Base-by-base conservation (phyloP, 2,113 vertebrate genomes). In the Syrrhaptes paradoxus region DNA sequence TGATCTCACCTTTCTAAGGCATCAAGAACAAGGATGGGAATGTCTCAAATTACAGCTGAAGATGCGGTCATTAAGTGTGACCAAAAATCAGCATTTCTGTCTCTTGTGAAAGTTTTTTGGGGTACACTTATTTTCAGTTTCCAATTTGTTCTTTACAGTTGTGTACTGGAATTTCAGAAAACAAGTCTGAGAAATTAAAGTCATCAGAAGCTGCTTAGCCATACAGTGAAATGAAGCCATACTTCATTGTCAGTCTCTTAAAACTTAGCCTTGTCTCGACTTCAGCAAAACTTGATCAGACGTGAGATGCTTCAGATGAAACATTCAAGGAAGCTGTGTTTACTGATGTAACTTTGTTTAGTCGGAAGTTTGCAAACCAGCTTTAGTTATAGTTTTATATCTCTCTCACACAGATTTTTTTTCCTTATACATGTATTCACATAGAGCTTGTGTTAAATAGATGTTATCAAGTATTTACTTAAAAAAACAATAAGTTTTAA, bases 381-480 rank as follows among this genome's bases (percentile, higher is more conserved):
- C 54, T 91, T 94, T 87, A 61, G 58, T 85, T 92, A 16, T 8
- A 78, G 77, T 57, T 55, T 79, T 91, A 38, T 94, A 95, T 90
- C 85, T 94, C 57, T 89, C 72, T 1, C n/a, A 81, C 38, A 67
- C 72, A 94, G 82, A 59, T 71, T 71, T 93, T 94, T 95, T 93
- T 93, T 41, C 38, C 58, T 87, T 93, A 41, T 77, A 41, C 76
- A 89, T 0, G 2, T 75, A 94, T 65, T 94, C 90, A 84, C 65
- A 21, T 71, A 86, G 76, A 78, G 49, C 49, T 93, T 85, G 86
- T 84, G 70, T 73, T 94, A 95, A 92, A 94, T 85, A 96, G 95
- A 93, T 93, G 92, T 93, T 94, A 96, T 96, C 96, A 96, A 90
- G 70, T 93, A 94, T 92, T 96, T 93, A 93, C 74, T 96, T 85